Conservation (phyloP, 2,888 invertebrate species). For the Oconnorella tubifera region DNA sequence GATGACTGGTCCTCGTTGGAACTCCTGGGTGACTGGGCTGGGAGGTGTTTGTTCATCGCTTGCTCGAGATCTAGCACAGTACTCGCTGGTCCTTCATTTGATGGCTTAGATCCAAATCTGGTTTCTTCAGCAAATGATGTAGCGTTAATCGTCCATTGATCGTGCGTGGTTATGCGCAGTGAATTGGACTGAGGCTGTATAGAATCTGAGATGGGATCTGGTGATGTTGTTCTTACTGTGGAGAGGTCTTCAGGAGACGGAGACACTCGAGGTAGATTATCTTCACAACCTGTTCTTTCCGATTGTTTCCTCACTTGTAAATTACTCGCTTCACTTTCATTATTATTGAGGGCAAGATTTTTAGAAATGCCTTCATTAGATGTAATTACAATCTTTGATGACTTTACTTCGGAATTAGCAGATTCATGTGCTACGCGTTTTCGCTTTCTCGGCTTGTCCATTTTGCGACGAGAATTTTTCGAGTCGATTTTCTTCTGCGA, state of each 20-base stretch:
- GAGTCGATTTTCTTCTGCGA: slow-evolving; percentile 31
- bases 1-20: slow-evolving; percentile 1
- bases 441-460: slow-evolving; percentile 50
- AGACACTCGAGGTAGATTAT: not conserved
- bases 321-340: too few species aligned
- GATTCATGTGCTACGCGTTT: slow-evolving; percentile 28
- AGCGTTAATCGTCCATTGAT: not conserved
- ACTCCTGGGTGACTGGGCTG: slow-evolving; percentile 33
- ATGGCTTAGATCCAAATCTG: not conserved
- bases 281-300: not conserved
- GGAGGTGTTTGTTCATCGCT: slow-evolving; percentile 90
- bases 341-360: not conserved
- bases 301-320: too few species aligned
- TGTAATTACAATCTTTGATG: not conserved
- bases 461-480: slow-evolving; percentile 51
- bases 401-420: not conserved
- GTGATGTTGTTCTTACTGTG: slow-evolving; percentile 20
- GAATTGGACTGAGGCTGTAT: not conserved
- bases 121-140: not conserved
- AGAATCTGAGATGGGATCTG: not conserved
- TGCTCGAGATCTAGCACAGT: slow-evolving; percentile 90
- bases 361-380: not conserved
- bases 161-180: not conserved
- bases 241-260: slow-evolving; percentile 38
- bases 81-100: slow-evolving; percentile 17